Conservation (phyloP, 1,140 invertebrate species). For the Papilio aristodemus region DNA sequence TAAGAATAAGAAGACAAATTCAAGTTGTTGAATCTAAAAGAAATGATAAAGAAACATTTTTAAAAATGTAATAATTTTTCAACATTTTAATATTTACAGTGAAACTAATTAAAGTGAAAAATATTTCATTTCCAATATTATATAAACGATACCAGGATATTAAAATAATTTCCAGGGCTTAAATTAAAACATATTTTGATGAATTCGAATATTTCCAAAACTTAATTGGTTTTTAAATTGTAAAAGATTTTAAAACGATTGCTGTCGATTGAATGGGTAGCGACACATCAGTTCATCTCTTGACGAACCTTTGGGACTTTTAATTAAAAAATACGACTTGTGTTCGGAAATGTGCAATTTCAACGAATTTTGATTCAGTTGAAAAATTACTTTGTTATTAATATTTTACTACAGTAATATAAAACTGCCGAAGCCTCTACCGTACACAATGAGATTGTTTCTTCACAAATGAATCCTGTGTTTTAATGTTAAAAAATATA, state of each 20-base stretch:
- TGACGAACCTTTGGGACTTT: background rate
- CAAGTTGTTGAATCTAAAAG: too few relatives aligned
- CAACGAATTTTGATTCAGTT: background rate
- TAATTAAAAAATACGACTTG: constrained; percentile 5
- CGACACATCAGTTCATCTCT: background rate
- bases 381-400: background rate
- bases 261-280: background rate
- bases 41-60: too few relatives aligned
- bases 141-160: background rate
- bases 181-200: background rate
- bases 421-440: background rate
- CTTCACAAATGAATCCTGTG: too few relatives aligned
- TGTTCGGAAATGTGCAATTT: constrained; percentile 9
- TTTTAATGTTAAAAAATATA: too few relatives aligned
- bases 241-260: background rate
- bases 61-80: too few relatives aligned
- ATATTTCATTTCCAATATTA: too few relatives aligned
- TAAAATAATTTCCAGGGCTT: background rate
- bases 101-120: too few relatives aligned
- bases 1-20: too few relatives aligned
- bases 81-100: too few relatives aligned
- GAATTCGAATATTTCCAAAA: background rate
- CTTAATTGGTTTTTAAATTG: background rate
- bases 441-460: too few relatives aligned
- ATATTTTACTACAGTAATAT: background rate